These are phyloP conservation scores for Argyrosomus regius DNA, from an alignment of 2,797 vertebrate genomes.

Conservation along the genomic window DNA sequence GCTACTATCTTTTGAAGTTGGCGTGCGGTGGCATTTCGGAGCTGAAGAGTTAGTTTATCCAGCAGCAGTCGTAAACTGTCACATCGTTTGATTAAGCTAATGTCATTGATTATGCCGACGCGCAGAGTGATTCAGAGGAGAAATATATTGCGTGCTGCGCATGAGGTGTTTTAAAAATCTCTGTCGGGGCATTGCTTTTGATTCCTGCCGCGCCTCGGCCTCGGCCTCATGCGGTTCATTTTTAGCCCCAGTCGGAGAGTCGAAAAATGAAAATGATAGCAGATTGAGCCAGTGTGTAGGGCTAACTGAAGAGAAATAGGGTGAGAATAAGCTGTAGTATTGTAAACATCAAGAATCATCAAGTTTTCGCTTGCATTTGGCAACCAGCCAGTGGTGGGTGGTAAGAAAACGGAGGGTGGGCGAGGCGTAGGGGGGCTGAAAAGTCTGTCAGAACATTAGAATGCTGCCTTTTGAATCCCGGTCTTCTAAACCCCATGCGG, in stretches of 20 bases:
- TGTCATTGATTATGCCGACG: conserved; percentile 60
- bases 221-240: neutral
- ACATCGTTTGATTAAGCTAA: conserved; percentile 64
- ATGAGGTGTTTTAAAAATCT: conserved; percentile 21
- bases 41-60: conserved; percentile 58
- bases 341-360: neutral
- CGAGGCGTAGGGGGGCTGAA: neutral
- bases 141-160: neutral
- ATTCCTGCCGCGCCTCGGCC: conserved; percentile 1
- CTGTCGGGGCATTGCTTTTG: conserved; percentile 22
- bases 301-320: neutral
- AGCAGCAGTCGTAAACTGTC: conserved; percentile 43
- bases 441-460: conserved; percentile 37
- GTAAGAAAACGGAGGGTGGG: neutral
- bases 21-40: conserved; percentile 34
- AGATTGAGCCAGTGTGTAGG: neutral
- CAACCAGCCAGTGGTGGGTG: neutral
- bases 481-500: conserved; percentile 20
- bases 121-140: conserved; percentile 26
- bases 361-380: neutral
- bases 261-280: neutral
- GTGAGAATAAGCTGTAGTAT: neutral
- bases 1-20: conserved; percentile 60
- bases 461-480: conserved; percentile 22
- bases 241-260: conserved; percentile 10